phyloP scores from a whole-genome alignment of 2,113 vertebrate species.

The Oplegnathus fasciatus region DNA sequence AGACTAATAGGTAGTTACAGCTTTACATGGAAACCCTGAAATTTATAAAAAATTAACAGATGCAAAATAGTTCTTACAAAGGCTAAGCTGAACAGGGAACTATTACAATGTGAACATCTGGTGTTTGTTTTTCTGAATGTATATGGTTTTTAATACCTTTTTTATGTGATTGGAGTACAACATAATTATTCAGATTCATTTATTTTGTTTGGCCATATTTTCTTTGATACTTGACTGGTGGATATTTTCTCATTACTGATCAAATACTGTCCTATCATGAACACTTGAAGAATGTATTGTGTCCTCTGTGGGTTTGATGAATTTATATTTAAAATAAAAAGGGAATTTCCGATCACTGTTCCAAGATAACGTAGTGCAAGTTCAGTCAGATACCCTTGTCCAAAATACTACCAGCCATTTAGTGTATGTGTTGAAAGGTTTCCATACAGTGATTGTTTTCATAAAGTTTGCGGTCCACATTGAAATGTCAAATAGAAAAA shows the following conservation, averaged over 20 bases:
- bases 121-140: not conserved
- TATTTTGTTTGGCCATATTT: not conserved
- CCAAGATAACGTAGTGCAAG: not conserved
- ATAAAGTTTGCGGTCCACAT: not conserved
- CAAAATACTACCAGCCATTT: too few species aligned
- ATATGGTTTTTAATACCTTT: not conserved
- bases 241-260: not conserved
- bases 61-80: not conserved
- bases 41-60: not conserved
- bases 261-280: not conserved
- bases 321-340: not conserved
- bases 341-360: too few species aligned
- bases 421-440: not conserved
- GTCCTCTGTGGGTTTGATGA: not conserved
- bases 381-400: not conserved
- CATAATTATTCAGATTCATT: not conserved
- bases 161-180: not conserved
- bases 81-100: too few species aligned
- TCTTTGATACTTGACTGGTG: not conserved
- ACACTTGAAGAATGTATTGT: not conserved
- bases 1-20: not conserved
- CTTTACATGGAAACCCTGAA: not conserved
- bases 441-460: not conserved
- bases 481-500: conserved; percentile 10
- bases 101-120: not conserved